phyloP scores from a whole-genome alignment of 2,113 vertebrate genomes.

The Sander lucioperca region DNA sequence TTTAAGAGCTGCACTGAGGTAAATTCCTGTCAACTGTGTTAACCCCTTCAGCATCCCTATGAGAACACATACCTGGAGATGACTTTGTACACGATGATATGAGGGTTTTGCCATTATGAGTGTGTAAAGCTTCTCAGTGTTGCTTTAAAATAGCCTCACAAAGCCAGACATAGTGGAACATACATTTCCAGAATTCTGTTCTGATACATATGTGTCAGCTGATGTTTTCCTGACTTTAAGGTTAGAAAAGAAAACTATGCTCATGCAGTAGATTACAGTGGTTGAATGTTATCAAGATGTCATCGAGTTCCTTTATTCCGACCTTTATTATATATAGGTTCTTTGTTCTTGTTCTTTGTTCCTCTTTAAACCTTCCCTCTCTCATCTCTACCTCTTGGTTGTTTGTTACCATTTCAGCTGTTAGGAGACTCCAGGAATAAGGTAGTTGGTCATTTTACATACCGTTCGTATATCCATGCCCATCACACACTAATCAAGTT shows the following conservation, averaged over 20 bases:
- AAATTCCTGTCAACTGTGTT: background rate
- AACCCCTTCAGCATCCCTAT: background rate
- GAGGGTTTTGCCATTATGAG: background rate
- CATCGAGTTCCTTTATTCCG: background rate
- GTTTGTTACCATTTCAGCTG: conserved; percentile 92
- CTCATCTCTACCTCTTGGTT: conserved; percentile 90
- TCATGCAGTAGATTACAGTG: background rate
- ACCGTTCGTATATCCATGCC: conserved; percentile 80
- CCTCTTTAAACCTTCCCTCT: conserved; percentile 89
- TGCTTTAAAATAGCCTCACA: background rate
- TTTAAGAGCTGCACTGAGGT: background rate
- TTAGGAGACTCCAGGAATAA: conserved; percentile 99
- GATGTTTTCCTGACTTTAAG: no score
- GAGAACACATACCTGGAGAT: background rate
- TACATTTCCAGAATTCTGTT: no score
- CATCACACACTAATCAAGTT: conserved; percentile 58
- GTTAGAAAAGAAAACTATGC: no score
- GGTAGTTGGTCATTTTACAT: conserved; percentile 89
- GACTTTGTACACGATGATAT: background rate
- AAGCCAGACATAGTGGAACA: background rate
- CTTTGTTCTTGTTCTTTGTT: no score
- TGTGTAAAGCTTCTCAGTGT: background rate
- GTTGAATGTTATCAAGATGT: background rate
- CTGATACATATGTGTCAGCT: no score
- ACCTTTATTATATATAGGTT: background rate